Base-by-base conservation (phyloP, 2,888 invertebrate genomes). In the Hermaeophaga mercurialis region DNA sequence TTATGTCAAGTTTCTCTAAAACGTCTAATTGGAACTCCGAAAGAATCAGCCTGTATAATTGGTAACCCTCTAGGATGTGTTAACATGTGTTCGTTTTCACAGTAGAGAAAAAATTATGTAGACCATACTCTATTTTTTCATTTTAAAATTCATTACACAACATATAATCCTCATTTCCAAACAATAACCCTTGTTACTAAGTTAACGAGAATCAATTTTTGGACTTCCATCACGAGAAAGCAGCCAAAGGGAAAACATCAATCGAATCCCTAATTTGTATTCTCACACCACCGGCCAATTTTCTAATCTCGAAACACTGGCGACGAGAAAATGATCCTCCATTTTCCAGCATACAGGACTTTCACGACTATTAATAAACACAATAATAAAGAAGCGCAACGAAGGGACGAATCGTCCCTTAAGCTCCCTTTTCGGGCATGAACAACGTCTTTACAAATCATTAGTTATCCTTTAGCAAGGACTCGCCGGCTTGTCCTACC, bases 371-470 rank as follows among this genome's bases (percentile, higher is more conserved):
- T 69, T 69, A 69, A 69, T 69, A 69, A 68, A 66, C 67, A 66
- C 66, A 68, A 68, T 65, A 64, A 65, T 68, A 66, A 69, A 69
- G 66, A 69, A 66, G 65, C 64, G 58, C 61, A 65, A 55, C 58
- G 54, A 56, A 61, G 56, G 61, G 58, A 57, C 58, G 57, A 54
- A 49, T 49, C 66, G 65, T 65, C 66, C 66, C 66, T 67, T 61
- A 63, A 64, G 43, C 41, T 63, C 62, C 65, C 66, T 64, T 64
- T 68, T 67, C 66, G 68, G 69, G 70, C 70, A 69, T 67, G 70
- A 67, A 70, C 70, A 66, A 69, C 74, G 74, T 75, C 75, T 75
- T 75, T 75, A 75, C 75, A 74, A 74, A 75, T 75, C 75, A 75
- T 75, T 75, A 75, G 75, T 75, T 75, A 75, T 75, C 74, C 75